These are phyloP conservation scores for Galaxea fascicularis DNA, from an alignment of 92 coral and sea anemone genomes.

Conservation along the genomic window DNA sequence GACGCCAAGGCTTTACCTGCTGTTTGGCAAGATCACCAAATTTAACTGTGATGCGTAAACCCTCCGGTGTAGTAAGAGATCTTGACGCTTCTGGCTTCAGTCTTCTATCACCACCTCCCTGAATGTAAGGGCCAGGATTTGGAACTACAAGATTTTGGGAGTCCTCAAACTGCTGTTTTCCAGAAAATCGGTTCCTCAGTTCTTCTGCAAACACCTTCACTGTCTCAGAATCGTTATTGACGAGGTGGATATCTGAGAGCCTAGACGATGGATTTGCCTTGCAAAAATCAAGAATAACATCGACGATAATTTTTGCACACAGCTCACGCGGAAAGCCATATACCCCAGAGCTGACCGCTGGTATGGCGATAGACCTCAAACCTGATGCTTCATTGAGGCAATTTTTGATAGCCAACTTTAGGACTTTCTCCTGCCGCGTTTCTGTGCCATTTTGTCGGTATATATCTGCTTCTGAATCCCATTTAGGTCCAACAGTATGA, in stretches of 20 bases:
- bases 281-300: constrained; percentile 57
- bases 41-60: neutral
- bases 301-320: constrained; percentile 70
- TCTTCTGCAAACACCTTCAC: constrained; percentile 51
- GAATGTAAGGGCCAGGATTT: neutral
- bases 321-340: constrained; percentile 67
- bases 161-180: constrained; percentile 26
- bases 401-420: constrained; percentile 42
- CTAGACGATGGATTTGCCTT: constrained; percentile 32
- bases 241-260: constrained; percentile 66
- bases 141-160: neutral
- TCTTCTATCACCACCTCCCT: neutral
- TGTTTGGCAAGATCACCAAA: constrained; percentile 33
- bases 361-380: constrained; percentile 69
- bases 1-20: neutral
- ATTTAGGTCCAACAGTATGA: constrained; percentile 78
- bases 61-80: constrained; percentile 10
- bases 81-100: neutral
- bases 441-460: neutral
- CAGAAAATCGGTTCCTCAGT: constrained; percentile 55
- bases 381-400: constrained; percentile 45
- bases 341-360: constrained; percentile 78
- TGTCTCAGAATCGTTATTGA: constrained; percentile 62
- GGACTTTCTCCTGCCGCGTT: constrained; percentile 28
- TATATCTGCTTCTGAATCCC: constrained; percentile 22